Percentiles rank a stretch among this genome's conserved stretches.
Conservation (phyloP, 2,113 vertebrate genomes). For the Rallus limicola region DNA sequence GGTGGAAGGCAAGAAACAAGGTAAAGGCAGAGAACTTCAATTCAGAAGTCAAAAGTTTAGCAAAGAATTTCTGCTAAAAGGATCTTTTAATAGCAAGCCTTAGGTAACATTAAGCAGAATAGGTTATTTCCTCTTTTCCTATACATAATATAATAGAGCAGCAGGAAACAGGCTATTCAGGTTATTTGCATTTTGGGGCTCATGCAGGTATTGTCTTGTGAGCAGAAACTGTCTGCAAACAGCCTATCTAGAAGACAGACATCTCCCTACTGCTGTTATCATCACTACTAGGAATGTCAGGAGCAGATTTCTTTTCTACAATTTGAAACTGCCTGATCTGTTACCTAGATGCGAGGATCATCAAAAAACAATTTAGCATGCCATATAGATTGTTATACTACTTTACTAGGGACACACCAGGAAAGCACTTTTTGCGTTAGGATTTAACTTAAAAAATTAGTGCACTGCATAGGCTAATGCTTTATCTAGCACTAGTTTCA, state of each 20-base stretch:
- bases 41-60: background rate
- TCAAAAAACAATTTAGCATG: slow-evolving; percentile 30
- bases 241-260: background rate
- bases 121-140: background rate
- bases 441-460: background rate
- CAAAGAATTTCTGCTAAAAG: background rate
- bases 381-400: background rate
- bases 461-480: background rate
- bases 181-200: background rate
- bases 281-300: background rate
- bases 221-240: background rate
- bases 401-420: background rate
- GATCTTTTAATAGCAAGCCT: background rate
- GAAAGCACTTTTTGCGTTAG: slow-evolving; percentile 3
- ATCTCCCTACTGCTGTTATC: background rate
- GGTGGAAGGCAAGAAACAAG: background rate
- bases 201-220: background rate
- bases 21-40: background rate
- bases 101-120: background rate
- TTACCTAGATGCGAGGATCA: background rate
- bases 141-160: background rate
- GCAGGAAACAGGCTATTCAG: background rate
- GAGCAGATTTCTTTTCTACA: background rate
- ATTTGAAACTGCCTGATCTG: background rate
- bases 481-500: background rate